These are phyloP conservation scores for Cremastobaeus sp. DNA, from an alignment of 2,888 invertebrate genomes.

Conservation along the genomic window DNA sequence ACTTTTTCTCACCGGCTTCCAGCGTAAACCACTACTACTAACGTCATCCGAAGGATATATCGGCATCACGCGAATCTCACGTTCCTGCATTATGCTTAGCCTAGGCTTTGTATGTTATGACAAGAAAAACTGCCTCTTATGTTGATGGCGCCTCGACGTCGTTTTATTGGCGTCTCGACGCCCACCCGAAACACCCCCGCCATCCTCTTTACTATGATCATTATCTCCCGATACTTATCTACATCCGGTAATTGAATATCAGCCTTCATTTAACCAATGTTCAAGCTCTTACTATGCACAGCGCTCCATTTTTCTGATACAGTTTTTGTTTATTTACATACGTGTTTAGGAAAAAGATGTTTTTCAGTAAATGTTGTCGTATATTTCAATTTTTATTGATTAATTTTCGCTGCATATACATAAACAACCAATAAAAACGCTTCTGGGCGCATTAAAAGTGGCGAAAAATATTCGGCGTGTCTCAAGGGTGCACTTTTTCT, in stretches of 20 bases:
- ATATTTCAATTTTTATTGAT: no score
- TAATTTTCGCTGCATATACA: no score
- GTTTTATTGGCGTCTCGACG: slow-evolving; percentile 53
- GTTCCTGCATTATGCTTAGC: slow-evolving; percentile 37
- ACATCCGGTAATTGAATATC: slow-evolving; percentile 53
- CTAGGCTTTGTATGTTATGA: slow-evolving; percentile 33
- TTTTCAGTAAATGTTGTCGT: no score
- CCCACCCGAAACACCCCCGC: slow-evolving; percentile 55
- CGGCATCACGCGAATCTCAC: slow-evolving; percentile 39
- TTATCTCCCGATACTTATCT: slow-evolving; percentile 57
- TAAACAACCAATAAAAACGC: no score
- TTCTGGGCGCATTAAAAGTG: no score
- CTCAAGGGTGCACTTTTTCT: no score
- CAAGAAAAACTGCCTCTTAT: slow-evolving; percentile 24
- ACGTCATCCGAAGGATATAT: slow-evolving; percentile 26
- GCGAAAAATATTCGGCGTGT: no score
- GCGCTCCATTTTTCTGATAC: slow-evolving; percentile 10
- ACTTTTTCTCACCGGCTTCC: no score
- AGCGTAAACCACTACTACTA: no score
- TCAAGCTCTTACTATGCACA: slow-evolving; percentile 1
- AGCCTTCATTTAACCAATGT: slow-evolving; percentile 21
- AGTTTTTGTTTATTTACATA: neutral
- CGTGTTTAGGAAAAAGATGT: no score
- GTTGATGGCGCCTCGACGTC: slow-evolving; percentile 52
- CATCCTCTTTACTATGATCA: slow-evolving; percentile 44